Base-by-base conservation (phyloP, 2,113 vertebrate genomes). In the Megalops atlanticus region DNA sequence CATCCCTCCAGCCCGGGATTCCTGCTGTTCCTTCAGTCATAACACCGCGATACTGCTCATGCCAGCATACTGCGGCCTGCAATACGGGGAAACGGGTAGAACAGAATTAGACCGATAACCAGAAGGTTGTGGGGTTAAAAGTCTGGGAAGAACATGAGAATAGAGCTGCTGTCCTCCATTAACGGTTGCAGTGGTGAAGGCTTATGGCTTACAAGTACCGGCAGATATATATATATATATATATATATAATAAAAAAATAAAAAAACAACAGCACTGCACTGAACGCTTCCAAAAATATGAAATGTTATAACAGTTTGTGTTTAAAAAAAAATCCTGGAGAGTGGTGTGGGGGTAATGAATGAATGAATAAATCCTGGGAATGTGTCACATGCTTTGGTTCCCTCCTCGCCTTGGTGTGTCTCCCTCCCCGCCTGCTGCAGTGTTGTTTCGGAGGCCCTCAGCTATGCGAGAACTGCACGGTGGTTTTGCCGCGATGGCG, bases 391-490 rank as follows among this genome's bases (percentile, higher is more conserved):
- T n/a, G n/a, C n/a, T n/a, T n/a, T n/a, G n/a, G n/a, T 31, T 70
- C 84, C 86, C 74, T 84, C 43, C 41, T 52, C 72, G 77, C 18
- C n/a, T 45, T n/a, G n/a, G n/a, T n/a, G n/a, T n/a, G n/a, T 36
- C 68, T 70, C 84, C 86, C 74, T 84, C 43, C 41, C 49, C 72
- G 77, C 18, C n/a, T 45, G 84, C 77, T 49, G 64, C 84, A 77
- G 81, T 81, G 79, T 82, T 85, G 82, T 78, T 85, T 84, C 81
- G 83, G 80, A 75, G 82, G 83, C 82, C 84, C 83, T 80, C 81
- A 81, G 77, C 82, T 85, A 54, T 84, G 86, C 83, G 76, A 74
- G 77, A 74, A 88, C 78, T 54, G 58, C 80, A 82, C 77, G 27
- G 80, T 27, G 69, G 74, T 85, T 85, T 84, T 78, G 49, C 74